A percentile compares a stretch with the other conserved stretches of the same genome.
Evolutionary conservation across 2,888 invertebrate genomes (phyloP).

Genomic region (Papilio elwesi): DNA sequence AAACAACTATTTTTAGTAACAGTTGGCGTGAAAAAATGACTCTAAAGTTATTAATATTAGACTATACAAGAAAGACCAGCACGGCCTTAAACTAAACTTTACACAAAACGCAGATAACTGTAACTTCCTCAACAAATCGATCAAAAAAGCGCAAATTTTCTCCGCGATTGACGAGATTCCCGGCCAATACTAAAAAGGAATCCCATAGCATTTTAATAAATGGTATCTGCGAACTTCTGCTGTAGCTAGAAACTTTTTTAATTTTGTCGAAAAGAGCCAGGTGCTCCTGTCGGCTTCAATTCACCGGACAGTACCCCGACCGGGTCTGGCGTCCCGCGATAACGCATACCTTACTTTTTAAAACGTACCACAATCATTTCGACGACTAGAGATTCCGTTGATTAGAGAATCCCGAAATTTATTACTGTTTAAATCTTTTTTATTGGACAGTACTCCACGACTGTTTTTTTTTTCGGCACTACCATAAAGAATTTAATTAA

Average conservation of each 20-base stretch:
- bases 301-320: constrained; percentile 68
- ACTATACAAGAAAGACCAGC: background rate
- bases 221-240: constrained; percentile 68
- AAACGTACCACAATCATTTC: constrained; percentile 61
- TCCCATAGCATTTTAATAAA: constrained; percentile 79
- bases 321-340: constrained; percentile 59
- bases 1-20: too few species aligned
- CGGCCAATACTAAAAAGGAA: constrained; percentile 8
- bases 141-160: constrained; percentile 3
- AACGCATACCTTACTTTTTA: constrained; percentile 53
- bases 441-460: constrained; percentile 3
- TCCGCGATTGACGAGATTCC: constrained; percentile 21
- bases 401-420: constrained; percentile 44
- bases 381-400: constrained; percentile 65
- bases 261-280: constrained; percentile 79
- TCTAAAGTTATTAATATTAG: too few species aligned
- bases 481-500: background rate
- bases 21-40: too few species aligned
- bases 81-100: background rate
- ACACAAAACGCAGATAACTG: background rate
- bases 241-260: constrained; percentile 80
- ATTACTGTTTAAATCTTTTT: constrained; percentile 25
- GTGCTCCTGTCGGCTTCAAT: constrained; percentile 74
- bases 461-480: background rate
- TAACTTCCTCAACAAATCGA: constrained; percentile 3